These are phyloP conservation scores for Homalodisca vitripennis DNA, from an alignment of 1,140 invertebrate genomes.

Conservation along the genomic window DNA sequence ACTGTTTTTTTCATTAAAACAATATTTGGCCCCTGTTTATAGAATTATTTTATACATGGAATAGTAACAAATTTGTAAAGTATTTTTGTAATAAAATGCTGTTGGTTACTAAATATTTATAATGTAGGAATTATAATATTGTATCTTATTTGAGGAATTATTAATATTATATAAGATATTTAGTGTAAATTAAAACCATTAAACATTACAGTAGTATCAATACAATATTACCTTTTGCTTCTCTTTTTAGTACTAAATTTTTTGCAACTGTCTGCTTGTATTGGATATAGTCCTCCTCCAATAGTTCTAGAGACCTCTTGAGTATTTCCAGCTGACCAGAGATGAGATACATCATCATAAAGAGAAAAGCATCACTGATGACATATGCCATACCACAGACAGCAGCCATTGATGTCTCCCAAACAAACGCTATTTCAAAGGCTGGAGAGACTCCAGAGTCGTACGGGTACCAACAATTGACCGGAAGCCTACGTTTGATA, in stretches of 20 bases:
- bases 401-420: neutral
- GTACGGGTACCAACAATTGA: conserved; percentile 18
- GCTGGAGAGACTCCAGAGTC: neutral
- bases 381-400: neutral
- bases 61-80: too few relatives aligned
- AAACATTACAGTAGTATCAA: too few relatives aligned
- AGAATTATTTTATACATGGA: too few relatives aligned
- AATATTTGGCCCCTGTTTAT: too few relatives aligned
- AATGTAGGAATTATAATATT: too few relatives aligned
- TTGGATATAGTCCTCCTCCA: neutral
- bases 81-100: too few relatives aligned
- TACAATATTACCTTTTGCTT: too few relatives aligned
- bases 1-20: too few relatives aligned
- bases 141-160: too few relatives aligned
- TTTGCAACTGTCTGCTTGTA: neutral
- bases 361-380: conserved; percentile 2
- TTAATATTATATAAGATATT: too few relatives aligned
- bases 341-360: conserved; percentile 12
- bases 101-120: too few relatives aligned
- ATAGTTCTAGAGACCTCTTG: neutral
- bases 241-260: neutral
- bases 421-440: conserved; percentile 2
- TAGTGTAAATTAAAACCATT: too few relatives aligned
- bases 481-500: neutral
- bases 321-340: conserved; percentile 2